phyloP scores from a whole-genome alignment of 2,113 vertebrate genomes.

The Phoenicopterus ruber region DNA sequence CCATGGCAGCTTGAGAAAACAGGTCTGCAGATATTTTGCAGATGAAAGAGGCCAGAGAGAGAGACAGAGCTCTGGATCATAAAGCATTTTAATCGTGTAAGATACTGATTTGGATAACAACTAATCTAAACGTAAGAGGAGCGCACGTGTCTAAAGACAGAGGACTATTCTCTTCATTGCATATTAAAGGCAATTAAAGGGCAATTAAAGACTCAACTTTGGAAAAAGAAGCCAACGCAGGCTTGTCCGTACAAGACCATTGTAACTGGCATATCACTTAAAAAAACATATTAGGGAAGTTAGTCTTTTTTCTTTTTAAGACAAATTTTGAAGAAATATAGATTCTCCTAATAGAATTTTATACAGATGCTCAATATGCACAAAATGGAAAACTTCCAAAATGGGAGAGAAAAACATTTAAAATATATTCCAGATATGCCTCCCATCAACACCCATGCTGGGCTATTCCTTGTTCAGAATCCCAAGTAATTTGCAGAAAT shows the following conservation, averaged over 20 bases:
- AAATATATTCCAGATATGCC: neutral
- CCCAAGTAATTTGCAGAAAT: neutral
- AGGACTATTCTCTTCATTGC: neutral
- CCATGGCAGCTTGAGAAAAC: neutral
- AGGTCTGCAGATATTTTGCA: neutral
- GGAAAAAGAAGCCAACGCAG: neutral
- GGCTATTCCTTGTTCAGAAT: neutral
- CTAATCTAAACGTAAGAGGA: neutral
- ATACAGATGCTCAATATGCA: neutral
- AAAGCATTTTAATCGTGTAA: neutral
- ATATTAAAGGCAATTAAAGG: neutral
- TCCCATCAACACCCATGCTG: neutral
- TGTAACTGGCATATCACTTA: neutral
- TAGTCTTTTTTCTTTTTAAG: neutral
- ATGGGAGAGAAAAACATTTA: accelerated
- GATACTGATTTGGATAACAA: neutral
- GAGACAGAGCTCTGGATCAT: neutral
- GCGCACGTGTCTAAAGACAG: accelerated
- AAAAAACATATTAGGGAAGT: neutral
- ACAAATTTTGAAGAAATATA: neutral
- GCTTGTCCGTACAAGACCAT: neutral
- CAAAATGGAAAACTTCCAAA: neutral
- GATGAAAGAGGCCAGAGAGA: neutral
- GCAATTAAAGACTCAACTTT: neutral
- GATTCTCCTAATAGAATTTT: neutral